Conservation (phyloP, 2,797 vertebrate species). For the Austrolebias charrua region DNA sequence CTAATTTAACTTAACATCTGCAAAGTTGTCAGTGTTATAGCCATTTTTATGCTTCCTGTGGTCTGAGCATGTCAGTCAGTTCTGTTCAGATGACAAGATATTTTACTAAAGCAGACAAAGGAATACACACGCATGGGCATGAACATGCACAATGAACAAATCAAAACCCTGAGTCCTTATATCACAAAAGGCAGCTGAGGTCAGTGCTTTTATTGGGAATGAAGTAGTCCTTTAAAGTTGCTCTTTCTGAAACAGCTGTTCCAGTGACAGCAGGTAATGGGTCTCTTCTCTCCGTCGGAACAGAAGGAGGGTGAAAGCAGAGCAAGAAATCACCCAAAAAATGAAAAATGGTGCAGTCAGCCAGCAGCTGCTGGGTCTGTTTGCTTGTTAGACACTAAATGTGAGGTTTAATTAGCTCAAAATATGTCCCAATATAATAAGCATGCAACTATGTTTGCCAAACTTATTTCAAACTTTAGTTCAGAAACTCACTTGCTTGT, state of each 20-base stretch:
- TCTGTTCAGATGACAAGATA: too few species aligned
- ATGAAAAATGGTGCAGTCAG: background rate
- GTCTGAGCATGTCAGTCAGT: too few species aligned
- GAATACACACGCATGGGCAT: too few species aligned
- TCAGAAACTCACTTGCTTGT: background rate
- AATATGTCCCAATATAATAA: background rate
- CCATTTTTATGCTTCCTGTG: too few species aligned
- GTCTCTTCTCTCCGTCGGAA: conserved; percentile 13
- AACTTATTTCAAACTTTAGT: background rate
- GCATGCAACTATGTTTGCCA: too few species aligned
- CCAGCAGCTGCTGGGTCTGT: background rate
- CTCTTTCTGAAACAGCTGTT: conserved; percentile 28
- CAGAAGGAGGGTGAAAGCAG: conserved; percentile 1
- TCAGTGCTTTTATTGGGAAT: background rate
- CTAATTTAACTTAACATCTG: too few species aligned
- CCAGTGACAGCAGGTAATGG: conserved; percentile 25
- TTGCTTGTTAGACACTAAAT: background rate
- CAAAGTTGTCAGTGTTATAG: too few species aligned
- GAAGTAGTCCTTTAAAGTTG: background rate
- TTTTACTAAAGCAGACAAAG: too few species aligned
- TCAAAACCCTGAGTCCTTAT: background rate
- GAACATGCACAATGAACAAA: too few species aligned
- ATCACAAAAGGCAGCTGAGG: background rate
- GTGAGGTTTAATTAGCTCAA: background rate
- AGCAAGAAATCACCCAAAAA: background rate